Evolutionary conservation across 1,140 invertebrate species (phyloP), one percentile per base, ranked within the genome.

Genomic region (Trinorchestia longiramus): DNA sequence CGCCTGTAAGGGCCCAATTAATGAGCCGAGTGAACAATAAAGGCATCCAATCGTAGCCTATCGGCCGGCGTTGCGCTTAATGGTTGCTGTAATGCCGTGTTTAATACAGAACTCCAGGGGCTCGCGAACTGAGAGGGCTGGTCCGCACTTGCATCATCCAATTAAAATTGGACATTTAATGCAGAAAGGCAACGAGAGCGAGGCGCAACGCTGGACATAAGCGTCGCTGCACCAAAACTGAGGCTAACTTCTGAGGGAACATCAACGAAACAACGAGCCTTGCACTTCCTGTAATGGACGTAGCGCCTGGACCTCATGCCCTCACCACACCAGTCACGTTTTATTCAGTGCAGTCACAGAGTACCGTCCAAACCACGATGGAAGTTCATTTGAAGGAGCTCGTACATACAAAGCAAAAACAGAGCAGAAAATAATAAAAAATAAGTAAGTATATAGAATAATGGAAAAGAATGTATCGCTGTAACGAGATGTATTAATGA

Each of bases 1-100:
- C 92, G 92, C 92, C 92, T 94, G 45, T 94, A 94, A 94, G 43
- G 92, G 92, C 92, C 92, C 92, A 94, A 94, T 94, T 94, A 94
- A 94, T 94, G 92, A 94, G 92, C 43, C 92, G 92, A 94, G 43
- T 94, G 92, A 45, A 94, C 92, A 94, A 94, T 94, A 94, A 94
- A 94, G 92, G 43, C 92, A 94, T 23, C 92, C 92, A 94, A 94
- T 94, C 92, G 92, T 94, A 94, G 92, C 92, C 92, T 94, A 94
- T 94, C 92, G 44, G 41, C 92, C 92, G 36, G 92, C 43, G 41
- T 94, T 43, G 43, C 92, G 92, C 43, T 44, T 94, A 94, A 94
- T 47, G 92, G 92, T 43, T 11, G 44, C 92, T 47, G 43, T 94
- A 94, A 94, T 45, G 44, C 44, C 92, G 44, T 45, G 92, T 94